Evolutionary conservation across 2,113 vertebrate species (phyloP), one percentile per base, ranked within the genome.

Genomic region (Okapia johnstoni): DNA sequence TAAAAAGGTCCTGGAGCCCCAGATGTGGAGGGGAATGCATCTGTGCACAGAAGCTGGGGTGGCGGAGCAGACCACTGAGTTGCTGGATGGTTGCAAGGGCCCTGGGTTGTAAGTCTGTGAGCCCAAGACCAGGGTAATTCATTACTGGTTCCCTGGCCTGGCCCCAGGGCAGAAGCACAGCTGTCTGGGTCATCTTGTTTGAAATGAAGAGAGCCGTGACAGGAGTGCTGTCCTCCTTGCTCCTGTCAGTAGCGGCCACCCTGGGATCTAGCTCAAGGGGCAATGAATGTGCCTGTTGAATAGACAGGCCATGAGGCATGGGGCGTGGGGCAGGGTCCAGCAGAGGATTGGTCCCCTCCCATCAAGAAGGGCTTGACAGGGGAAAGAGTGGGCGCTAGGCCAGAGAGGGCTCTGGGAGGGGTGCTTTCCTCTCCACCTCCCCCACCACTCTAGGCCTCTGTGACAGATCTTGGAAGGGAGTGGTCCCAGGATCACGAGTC

Each of bases 11-110:
- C 21, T 91, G 46, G 76, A 77, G 19, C 30, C 7, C 12, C 1
- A 7, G 23, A 9, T 7, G 17, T 21, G 43, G 54, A 48, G 54
- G 30, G 28, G 26, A 89, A 33, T 2, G 46, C 0, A 1, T 2
- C 28, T 3, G 17, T 6, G 48, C 17, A 16, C 12, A 36, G 46
- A 50, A 36, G 13, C 4, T 6, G 2, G 30, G 19, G n/a, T 2
- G 5, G 2, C 3, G 33, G 63, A 58, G 2, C 12, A 17, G 40
- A 48, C 19, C 6, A 1, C 48, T 40, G 33, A 48, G 36, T 40
- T 21, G 13, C 50, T 85, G 40, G 16, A 26, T 9, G 25, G 11
- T 88, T 21, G 7, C 0, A 0, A 23, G 3, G 6, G 2, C 33
- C 21, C n/a, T 36, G 28, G 5, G 8, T 6, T 54, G 11, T 17